Conservation (phyloP, 2,797 vertebrate genomes). For the Neomorphus geoffroyi region DNA sequence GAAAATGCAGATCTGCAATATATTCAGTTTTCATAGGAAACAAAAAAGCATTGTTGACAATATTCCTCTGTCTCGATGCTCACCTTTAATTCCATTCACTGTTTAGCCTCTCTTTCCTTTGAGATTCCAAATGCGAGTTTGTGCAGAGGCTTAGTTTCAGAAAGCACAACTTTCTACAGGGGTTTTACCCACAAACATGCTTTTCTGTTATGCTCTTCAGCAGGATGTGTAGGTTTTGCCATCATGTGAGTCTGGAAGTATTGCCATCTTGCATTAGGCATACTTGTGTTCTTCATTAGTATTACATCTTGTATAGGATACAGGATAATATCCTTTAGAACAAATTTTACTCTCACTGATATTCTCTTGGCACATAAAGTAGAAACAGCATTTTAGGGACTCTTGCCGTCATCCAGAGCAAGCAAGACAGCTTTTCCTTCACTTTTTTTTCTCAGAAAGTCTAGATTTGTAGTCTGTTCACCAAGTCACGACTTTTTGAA, state of each 20-base stretch:
- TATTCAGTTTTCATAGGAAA: neutral
- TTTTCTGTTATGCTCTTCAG: neutral
- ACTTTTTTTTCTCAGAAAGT: neutral
- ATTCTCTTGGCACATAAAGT: neutral
- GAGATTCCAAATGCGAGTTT: neutral
- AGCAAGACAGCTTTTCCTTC: neutral
- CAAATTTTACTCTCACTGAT: neutral
- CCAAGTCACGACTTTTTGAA: neutral
- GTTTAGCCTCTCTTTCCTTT: neutral
- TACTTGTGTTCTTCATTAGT: neutral
- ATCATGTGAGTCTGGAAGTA: neutral
- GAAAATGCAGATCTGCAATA: neutral
- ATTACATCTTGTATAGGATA: neutral
- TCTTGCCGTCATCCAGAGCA: neutral
- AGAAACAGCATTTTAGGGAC: neutral
- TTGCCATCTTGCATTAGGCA: neutral
- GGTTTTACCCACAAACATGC: neutral
- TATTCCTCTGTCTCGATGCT: neutral
- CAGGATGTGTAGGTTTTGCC: neutral
- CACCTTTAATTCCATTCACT: neutral
- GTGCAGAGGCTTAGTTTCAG: neutral
- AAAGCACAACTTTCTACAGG: neutral
- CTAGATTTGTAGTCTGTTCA: neutral
- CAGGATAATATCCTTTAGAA: neutral
- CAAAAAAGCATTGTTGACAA: neutral